These are phyloP conservation scores for Aphidius colemani DNA, from an alignment of 2,888 invertebrate species.

Conservation along the genomic window DNA sequence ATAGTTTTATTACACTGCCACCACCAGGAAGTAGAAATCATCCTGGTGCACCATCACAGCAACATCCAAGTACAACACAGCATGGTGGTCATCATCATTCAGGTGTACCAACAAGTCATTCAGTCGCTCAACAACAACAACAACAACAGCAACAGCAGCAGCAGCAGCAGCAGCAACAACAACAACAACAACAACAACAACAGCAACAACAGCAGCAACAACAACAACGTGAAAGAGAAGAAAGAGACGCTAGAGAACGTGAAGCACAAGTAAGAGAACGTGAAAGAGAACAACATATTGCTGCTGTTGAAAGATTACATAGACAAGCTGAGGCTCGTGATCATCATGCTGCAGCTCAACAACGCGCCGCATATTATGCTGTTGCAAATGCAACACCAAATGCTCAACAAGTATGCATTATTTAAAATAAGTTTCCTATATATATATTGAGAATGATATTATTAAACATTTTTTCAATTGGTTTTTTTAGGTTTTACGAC, in stretches of 20 bases:
- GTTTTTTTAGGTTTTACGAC: slow-evolving; percentile 48
- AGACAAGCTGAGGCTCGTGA: slow-evolving; percentile 54
- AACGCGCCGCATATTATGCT: slow-evolving; percentile 63
- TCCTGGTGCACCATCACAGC: slow-evolving; percentile 39
- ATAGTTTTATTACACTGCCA: slow-evolving; percentile 53
- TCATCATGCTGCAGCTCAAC: slow-evolving; percentile 58
- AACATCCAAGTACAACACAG: slow-evolving; percentile 44
- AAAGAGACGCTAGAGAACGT: slow-evolving; percentile 55
- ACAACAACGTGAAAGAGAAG: slow-evolving; percentile 36
- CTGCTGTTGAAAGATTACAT: slow-evolving; percentile 52
- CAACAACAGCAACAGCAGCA: slow-evolving; percentile 42
- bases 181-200: slow-evolving; percentile 44
- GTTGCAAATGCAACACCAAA: slow-evolving; percentile 58
- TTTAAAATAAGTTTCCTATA: background rate
- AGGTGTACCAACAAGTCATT: slow-evolving; percentile 41
- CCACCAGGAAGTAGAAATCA: slow-evolving; percentile 52
- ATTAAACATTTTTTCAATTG: background rate
- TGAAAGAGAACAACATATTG: slow-evolving; percentile 48
- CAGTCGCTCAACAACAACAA: slow-evolving; percentile 48
- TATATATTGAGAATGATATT: background rate
- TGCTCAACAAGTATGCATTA: slow-evolving; percentile 46
- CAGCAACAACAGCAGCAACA: slow-evolving; percentile 39
- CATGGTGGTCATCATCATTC: slow-evolving; percentile 53
- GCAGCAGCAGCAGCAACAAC: slow-evolving; percentile 40
- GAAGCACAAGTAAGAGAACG: slow-evolving; percentile 30